phyloP scores from a whole-genome alignment of 2,113 vertebrate species.

The Halichoerus grypus region DNA sequence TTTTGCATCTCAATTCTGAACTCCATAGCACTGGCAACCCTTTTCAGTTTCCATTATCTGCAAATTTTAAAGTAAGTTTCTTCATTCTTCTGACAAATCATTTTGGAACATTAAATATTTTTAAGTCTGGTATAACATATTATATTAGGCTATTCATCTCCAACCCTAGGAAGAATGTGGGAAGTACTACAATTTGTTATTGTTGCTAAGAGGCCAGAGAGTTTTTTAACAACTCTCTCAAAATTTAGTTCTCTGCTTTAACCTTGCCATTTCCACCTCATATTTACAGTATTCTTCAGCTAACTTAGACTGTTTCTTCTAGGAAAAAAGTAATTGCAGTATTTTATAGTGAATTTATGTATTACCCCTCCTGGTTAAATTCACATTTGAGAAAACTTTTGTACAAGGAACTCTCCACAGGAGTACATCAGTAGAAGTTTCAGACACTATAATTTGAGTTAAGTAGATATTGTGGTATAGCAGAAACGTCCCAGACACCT shows the following conservation, averaged over 20 bases:
- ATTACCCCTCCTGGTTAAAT: neutral
- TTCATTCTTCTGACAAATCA: slow-evolving; percentile 42
- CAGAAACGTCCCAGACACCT: neutral
- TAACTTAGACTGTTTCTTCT: neutral
- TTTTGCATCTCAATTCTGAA: slow-evolving; percentile 36
- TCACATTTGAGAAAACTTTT: neutral
- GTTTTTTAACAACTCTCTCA: neutral
- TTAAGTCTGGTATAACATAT: slow-evolving; percentile 54
- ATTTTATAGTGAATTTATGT: neutral
- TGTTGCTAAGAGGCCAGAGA: slow-evolving; percentile 16
- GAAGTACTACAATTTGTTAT: slow-evolving; percentile 41
- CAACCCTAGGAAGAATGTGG: slow-evolving; percentile 35
- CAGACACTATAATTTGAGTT: neutral
- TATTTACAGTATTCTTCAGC: neutral
- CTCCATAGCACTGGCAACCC: neutral
- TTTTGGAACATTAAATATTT: slow-evolving; percentile 52
- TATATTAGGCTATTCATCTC: slow-evolving; percentile 25
- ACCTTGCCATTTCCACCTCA: neutral
- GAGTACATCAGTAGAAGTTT: neutral
- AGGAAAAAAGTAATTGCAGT: neutral
- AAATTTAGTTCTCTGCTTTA: neutral
- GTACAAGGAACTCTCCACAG: neutral
- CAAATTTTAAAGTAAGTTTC: slow-evolving; percentile 46
- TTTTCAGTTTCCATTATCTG: slow-evolving; percentile 27
- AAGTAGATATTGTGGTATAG: neutral